phyloP scores from a whole-genome alignment of 2,113 vertebrate species.

The Oreochromis spilurus region DNA sequence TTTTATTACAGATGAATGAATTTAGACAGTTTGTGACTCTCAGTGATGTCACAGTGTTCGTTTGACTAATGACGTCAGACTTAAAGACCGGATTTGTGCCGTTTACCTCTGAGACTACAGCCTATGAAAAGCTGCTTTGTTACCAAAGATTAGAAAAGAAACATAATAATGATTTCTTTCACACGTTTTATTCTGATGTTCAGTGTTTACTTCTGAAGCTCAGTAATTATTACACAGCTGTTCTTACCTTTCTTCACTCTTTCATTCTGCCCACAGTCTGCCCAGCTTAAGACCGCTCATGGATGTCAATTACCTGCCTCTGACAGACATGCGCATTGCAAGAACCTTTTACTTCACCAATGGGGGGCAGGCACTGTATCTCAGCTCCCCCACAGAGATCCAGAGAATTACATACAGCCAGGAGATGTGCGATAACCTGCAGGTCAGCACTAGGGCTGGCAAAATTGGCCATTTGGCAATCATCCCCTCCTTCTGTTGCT shows the following conservation, averaged over 20 bases:
- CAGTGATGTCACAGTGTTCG: accelerated
- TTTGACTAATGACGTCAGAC: background rate
- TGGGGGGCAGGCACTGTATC: constrained; percentile 91
- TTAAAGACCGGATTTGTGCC: background rate
- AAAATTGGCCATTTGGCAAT: background rate
- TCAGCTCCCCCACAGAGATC: constrained; percentile 96
- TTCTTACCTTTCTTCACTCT: constrained; percentile 5
- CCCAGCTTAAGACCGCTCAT: constrained; percentile 93
- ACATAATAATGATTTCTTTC: background rate
- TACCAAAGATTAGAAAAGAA: background rate
- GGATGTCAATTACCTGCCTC: constrained; percentile 91
- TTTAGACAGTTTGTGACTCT: background rate
- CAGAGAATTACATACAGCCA: constrained; percentile 97
- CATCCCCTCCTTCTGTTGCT: background rate
- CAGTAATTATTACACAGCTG: background rate
- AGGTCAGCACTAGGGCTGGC: constrained; percentile 71
- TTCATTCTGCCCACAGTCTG: constrained; percentile 74
- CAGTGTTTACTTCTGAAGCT: background rate
- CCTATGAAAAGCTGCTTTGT: background rate
- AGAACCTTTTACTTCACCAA: constrained; percentile 97
- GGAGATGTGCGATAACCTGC: constrained; percentile 95
- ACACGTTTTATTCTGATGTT: background rate
- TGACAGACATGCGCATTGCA: constrained; percentile 96
- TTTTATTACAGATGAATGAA: accelerated
- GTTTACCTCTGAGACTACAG: background rate